Base-by-base conservation (phyloP, 2,797 vertebrate genomes). In the Botia kubotai region DNA sequence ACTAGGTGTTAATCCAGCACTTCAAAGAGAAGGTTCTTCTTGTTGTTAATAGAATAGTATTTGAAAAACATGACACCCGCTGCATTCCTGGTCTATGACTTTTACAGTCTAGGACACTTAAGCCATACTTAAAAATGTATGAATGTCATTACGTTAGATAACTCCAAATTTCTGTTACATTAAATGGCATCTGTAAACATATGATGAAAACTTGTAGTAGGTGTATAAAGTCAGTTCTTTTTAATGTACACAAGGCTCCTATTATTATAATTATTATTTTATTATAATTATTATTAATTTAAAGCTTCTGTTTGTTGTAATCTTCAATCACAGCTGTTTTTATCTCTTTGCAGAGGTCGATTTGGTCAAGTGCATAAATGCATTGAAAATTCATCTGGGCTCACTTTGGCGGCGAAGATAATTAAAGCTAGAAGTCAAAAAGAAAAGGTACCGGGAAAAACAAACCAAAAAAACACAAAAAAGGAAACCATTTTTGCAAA, bases 301-400 rank as follows among this genome's bases (percentile, higher is more conserved):
- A 52, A 52, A 52, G 14, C 16, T 53, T 16, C 52, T 58, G 67
- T 2, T 50, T 70, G 5, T 50, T 4, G 3, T 2, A 43, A 21
- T 60, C 19, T 62, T 36, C 33, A 43, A n/a, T 26, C 19, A 26
- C 6, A 77, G 26, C 74, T 7, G 8, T 2, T 48, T 19, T 48
- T 65, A 68, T 88, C 82, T 83, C 79, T 21, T 11, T 81, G 3
- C 87, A 99, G 98, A 62, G 98, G 98, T 13, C 94, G 97, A 77
- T 99, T 98, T 43, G 98, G 98, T 63, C 97, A 98, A 89, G 98
- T 99, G 75, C 95, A 99, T 92, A 98, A 94, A 92, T 99, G 98
- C 87, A 94, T 97, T 70, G 98, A 99, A 90, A 99, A 97, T 88
- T 94, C 95, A 17, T 98, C 98, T 0, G 97, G 98, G 79, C 95